Evolutionary conservation across 2,113 vertebrate species (phyloP).

Genomic region (Callospermophilus lateralis): DNA sequence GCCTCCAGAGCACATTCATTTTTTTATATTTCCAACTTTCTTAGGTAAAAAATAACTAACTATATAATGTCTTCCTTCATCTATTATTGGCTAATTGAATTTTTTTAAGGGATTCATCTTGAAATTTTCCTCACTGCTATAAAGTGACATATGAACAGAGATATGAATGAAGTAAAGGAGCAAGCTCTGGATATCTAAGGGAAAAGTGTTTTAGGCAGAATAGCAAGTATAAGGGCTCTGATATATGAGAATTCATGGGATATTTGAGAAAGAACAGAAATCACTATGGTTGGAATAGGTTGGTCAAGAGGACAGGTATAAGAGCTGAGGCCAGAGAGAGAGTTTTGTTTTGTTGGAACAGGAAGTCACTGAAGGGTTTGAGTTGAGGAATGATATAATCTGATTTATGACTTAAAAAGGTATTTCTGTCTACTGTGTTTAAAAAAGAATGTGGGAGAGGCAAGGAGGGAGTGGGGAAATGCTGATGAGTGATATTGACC

Average conservation of each 20-base stretch:
- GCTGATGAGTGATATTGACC: too few species aligned
- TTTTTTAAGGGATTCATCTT: neutral
- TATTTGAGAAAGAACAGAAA: neutral
- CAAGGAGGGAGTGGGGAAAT: too few species aligned
- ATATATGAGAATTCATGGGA: neutral
- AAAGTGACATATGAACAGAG: neutral
- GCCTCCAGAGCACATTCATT: neutral
- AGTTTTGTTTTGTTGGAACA: neutral
- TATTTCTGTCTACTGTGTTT: neutral
- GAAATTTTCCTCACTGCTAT: neutral
- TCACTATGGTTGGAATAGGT: neutral
- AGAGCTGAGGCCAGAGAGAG: neutral
- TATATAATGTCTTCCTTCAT: too few species aligned
- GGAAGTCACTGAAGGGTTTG: neutral
- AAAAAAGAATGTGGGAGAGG: neutral
- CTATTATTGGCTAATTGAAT: neutral
- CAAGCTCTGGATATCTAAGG: neutral
- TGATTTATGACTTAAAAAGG: neutral
- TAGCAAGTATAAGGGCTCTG: neutral
- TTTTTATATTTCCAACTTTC: slow-evolving; percentile 22
- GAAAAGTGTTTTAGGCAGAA: slow-evolving; percentile 11
- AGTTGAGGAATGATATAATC: neutral
- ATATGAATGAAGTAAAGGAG: neutral
- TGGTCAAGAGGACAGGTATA: neutral
- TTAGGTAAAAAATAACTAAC: neutral